These are phyloP conservation scores for Hyles vespertilio DNA, from an alignment of 1,140 invertebrate genomes.

Conservation along the genomic window DNA sequence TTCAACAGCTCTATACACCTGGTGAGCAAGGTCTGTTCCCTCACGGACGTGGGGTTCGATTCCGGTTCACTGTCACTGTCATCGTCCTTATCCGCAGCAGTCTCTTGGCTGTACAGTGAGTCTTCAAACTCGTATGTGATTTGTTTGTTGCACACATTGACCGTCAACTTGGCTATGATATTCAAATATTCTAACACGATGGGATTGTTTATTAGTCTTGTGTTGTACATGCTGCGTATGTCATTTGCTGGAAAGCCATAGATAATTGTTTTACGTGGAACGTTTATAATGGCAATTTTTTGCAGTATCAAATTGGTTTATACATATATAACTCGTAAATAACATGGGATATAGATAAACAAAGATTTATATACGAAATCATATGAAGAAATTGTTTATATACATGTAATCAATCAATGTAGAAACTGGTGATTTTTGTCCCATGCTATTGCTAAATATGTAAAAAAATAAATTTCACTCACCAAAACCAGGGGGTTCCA, in stretches of 20 bases:
- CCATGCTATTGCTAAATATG: too few relatives aligned
- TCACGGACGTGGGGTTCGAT: constrained; percentile 49
- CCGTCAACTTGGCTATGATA: constrained; percentile 63
- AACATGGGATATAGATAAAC: too few relatives aligned
- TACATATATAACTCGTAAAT: too few relatives aligned
- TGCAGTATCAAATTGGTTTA: too few relatives aligned
- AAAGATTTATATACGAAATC: too few relatives aligned
- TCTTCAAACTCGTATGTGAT: constrained; percentile 62
- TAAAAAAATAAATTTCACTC: constrained; percentile 42
- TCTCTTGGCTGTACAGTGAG: constrained; percentile 67
- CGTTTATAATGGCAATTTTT: too few relatives aligned
- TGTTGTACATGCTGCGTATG: constrained; percentile 44
- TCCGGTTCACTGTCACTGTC: constrained; percentile 73
- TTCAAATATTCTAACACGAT: constrained; percentile 60
- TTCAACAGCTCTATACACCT: constrained; percentile 78
- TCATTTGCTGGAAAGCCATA: constrained; percentile 39
- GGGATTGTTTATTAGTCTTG: constrained; percentile 54
- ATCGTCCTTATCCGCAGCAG: constrained; percentile 67
- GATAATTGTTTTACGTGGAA: constrained; percentile 3
- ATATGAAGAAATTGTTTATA: too few relatives aligned
- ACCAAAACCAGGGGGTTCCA: constrained; percentile 82
- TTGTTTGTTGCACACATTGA: constrained; percentile 68
- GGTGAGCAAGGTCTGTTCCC: constrained; percentile 58
- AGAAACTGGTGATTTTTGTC: too few relatives aligned
- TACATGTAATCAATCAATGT: too few relatives aligned